Conservation (phyloP, 2,113 vertebrate genomes). For the Todiramphus saurophagus region DNA sequence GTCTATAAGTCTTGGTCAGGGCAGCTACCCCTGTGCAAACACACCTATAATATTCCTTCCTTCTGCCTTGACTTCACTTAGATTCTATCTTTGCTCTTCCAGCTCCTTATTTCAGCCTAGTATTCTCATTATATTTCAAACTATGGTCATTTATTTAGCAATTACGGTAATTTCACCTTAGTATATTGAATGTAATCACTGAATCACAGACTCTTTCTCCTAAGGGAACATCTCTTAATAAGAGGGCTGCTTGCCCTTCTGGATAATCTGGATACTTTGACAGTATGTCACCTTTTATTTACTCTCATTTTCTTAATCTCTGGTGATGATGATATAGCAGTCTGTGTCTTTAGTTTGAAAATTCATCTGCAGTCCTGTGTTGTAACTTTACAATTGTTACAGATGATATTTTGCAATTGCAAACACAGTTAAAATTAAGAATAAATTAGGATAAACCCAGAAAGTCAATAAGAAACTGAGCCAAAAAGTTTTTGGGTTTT, state of each 20-base stretch:
- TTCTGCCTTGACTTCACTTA: not conserved
- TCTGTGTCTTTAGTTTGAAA: not conserved
- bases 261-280: not conserved
- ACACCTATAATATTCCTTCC: not conserved
- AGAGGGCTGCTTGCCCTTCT: not conserved
- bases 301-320: not conserved
- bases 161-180: not conserved
- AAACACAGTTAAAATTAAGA: not conserved
- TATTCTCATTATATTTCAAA: not conserved
- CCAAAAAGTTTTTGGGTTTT: not conserved
- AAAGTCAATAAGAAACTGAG: not conserved
- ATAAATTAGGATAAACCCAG: not conserved
- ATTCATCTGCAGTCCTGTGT: not conserved
- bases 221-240: not conserved
- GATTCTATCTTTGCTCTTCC: not conserved
- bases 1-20: not conserved
- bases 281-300: not conserved
- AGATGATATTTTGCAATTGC: not conserved
- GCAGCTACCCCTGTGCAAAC: not conserved
- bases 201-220: not conserved
- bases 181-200: not conserved
- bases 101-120: not conserved
- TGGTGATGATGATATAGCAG: not conserved
- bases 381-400: not conserved
- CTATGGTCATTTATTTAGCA: not conserved